Evolutionary conservation across 2,797 vertebrate species (phyloP).

Genomic region (Platalea minor): DNA sequence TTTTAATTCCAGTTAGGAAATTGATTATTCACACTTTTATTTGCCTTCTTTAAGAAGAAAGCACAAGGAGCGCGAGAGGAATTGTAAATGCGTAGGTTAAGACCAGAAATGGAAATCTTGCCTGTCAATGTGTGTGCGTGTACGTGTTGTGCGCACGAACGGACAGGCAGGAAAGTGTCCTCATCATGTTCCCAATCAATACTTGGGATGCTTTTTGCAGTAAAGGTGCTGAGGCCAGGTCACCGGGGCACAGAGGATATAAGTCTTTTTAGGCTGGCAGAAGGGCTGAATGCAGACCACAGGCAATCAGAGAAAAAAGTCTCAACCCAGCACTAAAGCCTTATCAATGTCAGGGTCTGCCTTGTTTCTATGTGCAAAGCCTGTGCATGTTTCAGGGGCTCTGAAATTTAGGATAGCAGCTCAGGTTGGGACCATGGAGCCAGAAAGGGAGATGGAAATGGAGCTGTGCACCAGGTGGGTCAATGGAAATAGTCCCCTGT

Average conservation of each 20-base stretch:
- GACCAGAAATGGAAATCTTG: not conserved
- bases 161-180: not conserved
- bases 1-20: conserved; percentile 68
- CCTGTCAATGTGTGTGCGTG: not conserved
- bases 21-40: conserved; percentile 72
- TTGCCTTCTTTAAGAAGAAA: conserved; percentile 60
- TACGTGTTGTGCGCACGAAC: not conserved
- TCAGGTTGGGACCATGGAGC: not conserved
- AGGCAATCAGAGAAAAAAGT: not conserved
- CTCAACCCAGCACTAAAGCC: not conserved
- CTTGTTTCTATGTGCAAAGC: not conserved
- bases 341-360: not conserved
- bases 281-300: not conserved
- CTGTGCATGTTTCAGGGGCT: not conserved
- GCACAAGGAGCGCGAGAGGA: conserved; percentile 27
- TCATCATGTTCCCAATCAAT: not conserved
- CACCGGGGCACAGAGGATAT: not conserved
- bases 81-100: conserved; percentile 32
- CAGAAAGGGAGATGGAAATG: not conserved
- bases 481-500: rapidly evolving
- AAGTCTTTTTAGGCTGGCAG: not conserved
- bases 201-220: not conserved
- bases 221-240: conserved; percentile 21
- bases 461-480: not conserved
- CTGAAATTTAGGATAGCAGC: not conserved